Conservation (phyloP, 2,113 vertebrate genomes). For the Ctenodactylus gundi region DNA sequence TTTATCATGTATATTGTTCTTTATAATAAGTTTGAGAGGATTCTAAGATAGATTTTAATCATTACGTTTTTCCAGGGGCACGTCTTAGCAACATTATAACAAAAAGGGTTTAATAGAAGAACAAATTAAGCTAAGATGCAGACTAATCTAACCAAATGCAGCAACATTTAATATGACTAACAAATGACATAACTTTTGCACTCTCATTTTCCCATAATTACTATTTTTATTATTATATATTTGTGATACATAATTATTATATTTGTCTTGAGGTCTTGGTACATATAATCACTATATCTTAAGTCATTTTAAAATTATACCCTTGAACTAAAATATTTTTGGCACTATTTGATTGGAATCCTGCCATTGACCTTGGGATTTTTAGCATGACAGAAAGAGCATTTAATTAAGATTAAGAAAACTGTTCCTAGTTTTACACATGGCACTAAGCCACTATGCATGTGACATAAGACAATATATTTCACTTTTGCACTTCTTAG, state of each 20-base stretch:
- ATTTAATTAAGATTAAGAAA: neutral
- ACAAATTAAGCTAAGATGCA: neutral
- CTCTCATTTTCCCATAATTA: too few relatives aligned
- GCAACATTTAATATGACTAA: neutral
- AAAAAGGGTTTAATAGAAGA: constrained; percentile 9
- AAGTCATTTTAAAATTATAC: neutral
- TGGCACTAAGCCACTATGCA: neutral
- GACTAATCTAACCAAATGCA: neutral
- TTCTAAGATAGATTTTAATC: neutral
- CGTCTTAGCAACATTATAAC: constrained; percentile 5
- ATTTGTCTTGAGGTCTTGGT: too few relatives aligned
- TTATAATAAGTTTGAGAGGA: neutral
- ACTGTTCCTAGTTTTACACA: neutral
- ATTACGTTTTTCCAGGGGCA: neutral
- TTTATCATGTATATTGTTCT: neutral
- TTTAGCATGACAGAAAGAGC: neutral
- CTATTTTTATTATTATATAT: too few relatives aligned
- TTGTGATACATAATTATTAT: too few relatives aligned
- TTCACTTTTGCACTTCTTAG: neutral
- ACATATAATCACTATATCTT: too few relatives aligned
- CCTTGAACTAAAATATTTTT: neutral
- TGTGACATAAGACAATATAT: neutral
- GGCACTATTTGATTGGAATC: neutral
- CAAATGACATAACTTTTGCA: too few relatives aligned
- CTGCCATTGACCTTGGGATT: neutral